Percentiles rank a stretch among this genome's conserved stretches.
These are phyloP conservation scores for Paralichthys olivaceus DNA, from an alignment of 2,113 vertebrate genomes.

Conservation along the genomic window DNA sequence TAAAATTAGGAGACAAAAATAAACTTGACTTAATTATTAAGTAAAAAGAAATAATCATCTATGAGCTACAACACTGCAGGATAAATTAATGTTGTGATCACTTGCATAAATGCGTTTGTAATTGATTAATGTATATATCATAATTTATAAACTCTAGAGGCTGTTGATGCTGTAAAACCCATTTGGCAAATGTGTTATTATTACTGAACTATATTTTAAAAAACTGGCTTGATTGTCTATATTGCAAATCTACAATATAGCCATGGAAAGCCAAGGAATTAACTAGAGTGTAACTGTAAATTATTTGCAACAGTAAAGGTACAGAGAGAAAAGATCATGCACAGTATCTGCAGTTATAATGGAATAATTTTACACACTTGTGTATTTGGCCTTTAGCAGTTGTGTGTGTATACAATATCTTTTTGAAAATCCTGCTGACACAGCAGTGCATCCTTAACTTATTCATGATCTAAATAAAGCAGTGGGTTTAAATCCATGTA, in stretches of 20 bases:
- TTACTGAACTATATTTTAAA: background rate
- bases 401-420: background rate
- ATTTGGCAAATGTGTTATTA: background rate
- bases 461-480: background rate
- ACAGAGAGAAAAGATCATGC: no score
- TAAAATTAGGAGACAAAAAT: background rate
- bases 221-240: background rate
- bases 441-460: background rate
- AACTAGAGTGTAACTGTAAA: background rate
- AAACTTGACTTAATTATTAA: background rate
- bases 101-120: background rate
- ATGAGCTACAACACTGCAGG: background rate
- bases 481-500: conserved; percentile 50
- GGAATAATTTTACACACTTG: background rate
- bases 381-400: background rate
- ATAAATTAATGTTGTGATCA: background rate
- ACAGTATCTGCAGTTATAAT: no score
- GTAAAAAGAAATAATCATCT: background rate
- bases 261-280: background rate
- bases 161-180: background rate
- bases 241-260: background rate
- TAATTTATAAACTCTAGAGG: background rate
- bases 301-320: background rate
- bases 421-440: background rate
- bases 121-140: background rate